phyloP scores from a whole-genome alignment of 2,113 vertebrate species.

The Nicator chloris region DNA sequence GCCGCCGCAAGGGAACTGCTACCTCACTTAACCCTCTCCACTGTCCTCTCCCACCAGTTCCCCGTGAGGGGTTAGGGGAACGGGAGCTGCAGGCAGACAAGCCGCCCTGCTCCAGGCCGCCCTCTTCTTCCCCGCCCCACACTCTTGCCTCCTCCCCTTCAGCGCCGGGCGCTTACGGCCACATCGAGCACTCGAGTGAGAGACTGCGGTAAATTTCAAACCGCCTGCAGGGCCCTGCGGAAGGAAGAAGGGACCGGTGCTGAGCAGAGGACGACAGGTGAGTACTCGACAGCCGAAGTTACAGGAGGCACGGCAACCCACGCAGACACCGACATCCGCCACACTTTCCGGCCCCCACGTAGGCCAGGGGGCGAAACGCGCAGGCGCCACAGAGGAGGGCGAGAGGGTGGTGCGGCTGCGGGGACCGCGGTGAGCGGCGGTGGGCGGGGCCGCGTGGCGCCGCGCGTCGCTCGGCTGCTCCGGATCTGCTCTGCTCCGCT shows the following conservation, averaged over 20 bases:
- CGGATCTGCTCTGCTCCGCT: no score
- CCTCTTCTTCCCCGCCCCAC: not conserved
- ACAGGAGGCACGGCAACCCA: not conserved
- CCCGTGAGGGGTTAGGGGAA: not conserved
- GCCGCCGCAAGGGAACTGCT: not conserved
- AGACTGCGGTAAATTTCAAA: not conserved
- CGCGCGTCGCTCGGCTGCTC: no score
- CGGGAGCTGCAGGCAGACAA: not conserved
- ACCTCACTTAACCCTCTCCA: not conserved
- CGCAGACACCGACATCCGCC: no score
- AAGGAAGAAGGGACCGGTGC: not conserved
- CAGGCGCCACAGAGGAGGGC: not conserved
- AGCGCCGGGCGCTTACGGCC: not conserved
- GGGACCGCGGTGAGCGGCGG: fast-evolving
- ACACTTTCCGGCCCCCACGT: fast-evolving
- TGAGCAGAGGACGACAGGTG: not conserved
- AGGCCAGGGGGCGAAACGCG: fast-evolving
- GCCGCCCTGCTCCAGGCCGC: not conserved
- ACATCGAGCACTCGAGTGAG: not conserved
- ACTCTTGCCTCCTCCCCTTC: not conserved
- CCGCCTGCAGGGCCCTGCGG: no score
- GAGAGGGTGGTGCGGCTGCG: fast-evolving
- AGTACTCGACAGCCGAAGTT: not conserved
- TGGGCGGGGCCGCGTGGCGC: no score
- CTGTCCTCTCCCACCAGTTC: not conserved